Base-by-base conservation (phyloP, 2,113 vertebrate genomes). In the Cromileptes altivelis region DNA sequence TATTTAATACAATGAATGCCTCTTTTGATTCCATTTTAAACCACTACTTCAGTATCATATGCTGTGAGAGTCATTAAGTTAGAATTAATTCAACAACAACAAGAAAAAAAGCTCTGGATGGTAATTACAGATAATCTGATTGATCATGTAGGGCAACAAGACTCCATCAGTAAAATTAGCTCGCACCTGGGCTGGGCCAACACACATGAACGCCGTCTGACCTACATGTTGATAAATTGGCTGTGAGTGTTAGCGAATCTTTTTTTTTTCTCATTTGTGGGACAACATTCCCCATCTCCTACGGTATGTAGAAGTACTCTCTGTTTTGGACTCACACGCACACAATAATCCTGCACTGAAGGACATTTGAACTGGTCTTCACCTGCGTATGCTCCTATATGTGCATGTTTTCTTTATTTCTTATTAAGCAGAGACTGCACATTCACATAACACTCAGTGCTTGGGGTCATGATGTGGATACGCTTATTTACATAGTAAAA, bases 141-240 rank as follows among this genome's bases (percentile, higher is more conserved):
- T 13, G 18, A 45, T 72, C 27, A 47, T 61, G 18, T n/a, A 17
- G 70, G n/a, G 52, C 23, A 52, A 27, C 33, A 62, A 70, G 18
- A 40, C 21, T 42, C 42, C 58, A 42, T 9, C 11, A 30, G 42
- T 65, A 17, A 60, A 83, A 60, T 72, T 6, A 78, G 30, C 27
- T 4, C 45, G 23, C 68, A 78, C 60, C 74, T 72, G 50, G 27
- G 50, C n/a, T 57, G 21, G 40, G 21, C 62, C 55, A 23, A 67
- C 53, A 30, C 18, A 23, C 53, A 55, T 53, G 33, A 78, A 45
- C 4, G 30, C 58, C 0, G 68, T 53, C 45, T 78, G 73, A 70
- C 81, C 81, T 77, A 64, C 50, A 70, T 82, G 52, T 58, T 77
- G 58, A 71, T 21, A 18, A 65, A 77, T 58, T 50, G 47, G 12